A percentile compares a stretch with the other conserved stretches of the same genome.
phyloP scores from a whole-genome alignment of 1,140 invertebrate genomes.

The Heliconius congener region DNA sequence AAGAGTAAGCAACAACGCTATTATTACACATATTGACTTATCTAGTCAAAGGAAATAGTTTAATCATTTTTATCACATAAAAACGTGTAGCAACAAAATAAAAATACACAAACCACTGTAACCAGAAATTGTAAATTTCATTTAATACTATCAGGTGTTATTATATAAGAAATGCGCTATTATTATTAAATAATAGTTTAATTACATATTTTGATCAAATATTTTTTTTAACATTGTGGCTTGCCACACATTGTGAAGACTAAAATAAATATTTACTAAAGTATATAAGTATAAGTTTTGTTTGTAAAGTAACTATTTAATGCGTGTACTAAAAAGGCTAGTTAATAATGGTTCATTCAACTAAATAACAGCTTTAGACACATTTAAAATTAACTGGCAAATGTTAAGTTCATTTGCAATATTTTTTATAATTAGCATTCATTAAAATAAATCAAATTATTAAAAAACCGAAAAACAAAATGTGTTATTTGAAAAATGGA shows the following conservation, averaged over 20 bases:
- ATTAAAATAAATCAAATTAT: not conserved
- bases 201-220: conserved; percentile 23
- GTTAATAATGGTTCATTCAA: conserved; percentile 12
- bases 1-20: conserved; percentile 27
- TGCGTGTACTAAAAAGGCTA: conserved; percentile 16
- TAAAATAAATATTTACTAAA: conserved; percentile 31
- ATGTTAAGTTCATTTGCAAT: not conserved
- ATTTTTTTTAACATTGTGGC: conserved; percentile 3
- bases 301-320: conserved; percentile 16
- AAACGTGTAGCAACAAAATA: conserved; percentile 30
- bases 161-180: conserved; percentile 42
- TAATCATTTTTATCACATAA: conserved; percentile 40
- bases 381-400: not conserved
- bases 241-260: conserved; percentile 7
- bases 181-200: conserved; percentile 29
- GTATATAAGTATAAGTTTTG: too few relatives aligned
- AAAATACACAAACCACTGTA: conserved; percentile 33
- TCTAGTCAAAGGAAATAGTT: conserved; percentile 34
- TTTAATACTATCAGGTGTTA: conserved; percentile 52
- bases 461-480: not conserved
- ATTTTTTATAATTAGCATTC: conserved; percentile 4
- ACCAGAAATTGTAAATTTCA: conserved; percentile 30
- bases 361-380: conserved; percentile 27
- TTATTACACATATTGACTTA: conserved; percentile 34
- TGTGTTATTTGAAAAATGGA: not conserved